These are phyloP conservation scores for Plumapathes pennacea DNA, from an alignment of 92 coral and sea anemone species.

Conservation along the genomic window DNA sequence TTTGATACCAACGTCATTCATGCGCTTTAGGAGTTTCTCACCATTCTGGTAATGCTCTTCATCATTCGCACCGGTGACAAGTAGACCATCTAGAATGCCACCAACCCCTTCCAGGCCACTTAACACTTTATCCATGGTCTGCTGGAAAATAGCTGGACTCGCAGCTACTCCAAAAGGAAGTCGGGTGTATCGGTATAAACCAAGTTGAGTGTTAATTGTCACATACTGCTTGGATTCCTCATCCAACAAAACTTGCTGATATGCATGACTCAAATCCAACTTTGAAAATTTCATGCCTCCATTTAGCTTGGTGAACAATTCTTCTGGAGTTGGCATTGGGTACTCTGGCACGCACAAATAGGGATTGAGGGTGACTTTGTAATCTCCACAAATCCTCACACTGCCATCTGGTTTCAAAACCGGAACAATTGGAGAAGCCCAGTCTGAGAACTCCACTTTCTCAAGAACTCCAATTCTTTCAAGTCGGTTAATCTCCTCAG, in stretches of 20 bases:
- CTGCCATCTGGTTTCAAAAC: constrained; percentile 38
- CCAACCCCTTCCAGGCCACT: constrained; percentile 42
- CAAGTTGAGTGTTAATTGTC: constrained; percentile 50
- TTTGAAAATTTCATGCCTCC: constrained; percentile 38
- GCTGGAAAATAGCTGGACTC: constrained; percentile 43
- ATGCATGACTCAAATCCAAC: constrained; percentile 45
- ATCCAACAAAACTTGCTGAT: constrained; percentile 49
- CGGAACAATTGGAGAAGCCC: constrained; percentile 36
- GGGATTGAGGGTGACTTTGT: constrained; percentile 48
- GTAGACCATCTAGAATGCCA: constrained; percentile 40
- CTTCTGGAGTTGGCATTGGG: constrained; percentile 48
- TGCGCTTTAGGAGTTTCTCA: constrained; percentile 22
- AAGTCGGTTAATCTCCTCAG: constrained; percentile 8
- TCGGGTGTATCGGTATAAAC: constrained; percentile 46
- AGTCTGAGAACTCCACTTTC: constrained; percentile 32
- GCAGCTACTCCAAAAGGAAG: constrained; percentile 54
- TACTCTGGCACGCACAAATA: constrained; percentile 29
- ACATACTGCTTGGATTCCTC: constrained; percentile 56
- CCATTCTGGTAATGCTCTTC: constrained; percentile 28
- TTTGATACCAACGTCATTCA: constrained; percentile 14
- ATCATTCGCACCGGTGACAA: constrained; percentile 19
- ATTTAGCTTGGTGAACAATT: constrained; percentile 22
- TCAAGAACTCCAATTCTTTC: constrained; percentile 31
- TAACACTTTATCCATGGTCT: constrained; percentile 38
- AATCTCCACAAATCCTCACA: constrained; percentile 47